Conservation (phyloP, 2,888 invertebrate species). For the Drosophila cyrtoloma region DNA sequence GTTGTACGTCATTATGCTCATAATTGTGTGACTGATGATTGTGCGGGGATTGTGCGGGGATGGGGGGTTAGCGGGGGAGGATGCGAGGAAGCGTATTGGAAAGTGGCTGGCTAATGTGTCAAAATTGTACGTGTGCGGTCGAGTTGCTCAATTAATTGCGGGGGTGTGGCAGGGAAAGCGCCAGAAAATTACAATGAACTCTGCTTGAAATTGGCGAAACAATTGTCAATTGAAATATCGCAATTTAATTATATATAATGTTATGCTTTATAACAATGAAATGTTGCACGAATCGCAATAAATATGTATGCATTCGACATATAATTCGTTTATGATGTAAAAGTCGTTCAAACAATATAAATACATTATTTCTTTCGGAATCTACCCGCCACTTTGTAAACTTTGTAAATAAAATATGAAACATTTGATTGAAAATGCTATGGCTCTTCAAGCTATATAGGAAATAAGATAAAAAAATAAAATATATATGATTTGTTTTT, state of each 20-base stretch:
- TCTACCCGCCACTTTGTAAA: neutral
- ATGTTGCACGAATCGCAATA: neutral
- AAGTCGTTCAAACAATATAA: neutral
- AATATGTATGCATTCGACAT: neutral
- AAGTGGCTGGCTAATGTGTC: neutral
- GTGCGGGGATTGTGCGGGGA: neutral
- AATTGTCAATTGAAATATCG: neutral
- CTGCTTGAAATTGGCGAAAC: neutral
- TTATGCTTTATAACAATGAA: neutral
- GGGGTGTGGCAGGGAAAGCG: neutral
- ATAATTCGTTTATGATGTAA: neutral
- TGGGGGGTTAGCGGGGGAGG: neutral
- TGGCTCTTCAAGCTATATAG: neutral
- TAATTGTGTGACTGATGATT: conserved; percentile 17
- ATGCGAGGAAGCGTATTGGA: neutral
- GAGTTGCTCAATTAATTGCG: neutral
- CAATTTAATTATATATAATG: neutral
- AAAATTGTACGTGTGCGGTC: neutral
- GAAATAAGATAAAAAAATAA: neutral
- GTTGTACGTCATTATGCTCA: conserved; percentile 19
- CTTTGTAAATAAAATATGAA: neutral
- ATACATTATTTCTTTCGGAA: neutral
- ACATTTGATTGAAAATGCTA: neutral
- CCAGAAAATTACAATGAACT: neutral
- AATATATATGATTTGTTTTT: neutral